Evolutionary conservation across 2,888 invertebrate genomes (phyloP), one percentile per base, ranked within the genome.

Genomic region (Agelastica alni): DNA sequence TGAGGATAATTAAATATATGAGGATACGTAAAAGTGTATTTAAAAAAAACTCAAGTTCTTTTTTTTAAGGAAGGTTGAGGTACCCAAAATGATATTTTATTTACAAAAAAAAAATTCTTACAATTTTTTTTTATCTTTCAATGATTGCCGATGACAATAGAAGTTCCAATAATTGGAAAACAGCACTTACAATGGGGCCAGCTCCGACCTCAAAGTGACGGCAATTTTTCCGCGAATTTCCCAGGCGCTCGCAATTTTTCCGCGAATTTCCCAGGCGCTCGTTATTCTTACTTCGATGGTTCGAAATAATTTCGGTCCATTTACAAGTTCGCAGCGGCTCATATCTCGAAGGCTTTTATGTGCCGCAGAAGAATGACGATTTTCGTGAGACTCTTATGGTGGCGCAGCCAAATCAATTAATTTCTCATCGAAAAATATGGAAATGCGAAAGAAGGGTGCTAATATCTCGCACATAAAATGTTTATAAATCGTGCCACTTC

Each of bases 291-390:
- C 32, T 32, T 45, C 45, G 31, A 30, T 18, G 17, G 44, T 44
- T 44, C 12, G 20, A 45, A 45, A 45, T 45, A 45, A 45, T 45
- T 45, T 45, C 32, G 31, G 20, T 7, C 45, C 45, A 34, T 45
- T 45, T 45, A 45, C 45, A 45, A 45, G 45, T 45, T 45, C 32
- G 45, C 16, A 13, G 45, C 45, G 45, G 45, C 32, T 14, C 44
- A 12, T 10, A 17, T 44, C 44, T 44, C 45, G 13, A 12, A 32
- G 32, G 45, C 18, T 32, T 31, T n/a, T 26, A 42, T 42, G 14
- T 28, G 42, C 26, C 10, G 7, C 7, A 9, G 12, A 17, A 22
- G 31, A 34, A 32, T 34, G 45, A 45, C 45, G 45, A 43, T 45
- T 45, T 45, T 45, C 32, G 18, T 20, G 18, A 31, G 32, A 17